Base-by-base conservation (phyloP, 2,113 vertebrate species). In the Protobothrops mucrosquamatus region DNA sequence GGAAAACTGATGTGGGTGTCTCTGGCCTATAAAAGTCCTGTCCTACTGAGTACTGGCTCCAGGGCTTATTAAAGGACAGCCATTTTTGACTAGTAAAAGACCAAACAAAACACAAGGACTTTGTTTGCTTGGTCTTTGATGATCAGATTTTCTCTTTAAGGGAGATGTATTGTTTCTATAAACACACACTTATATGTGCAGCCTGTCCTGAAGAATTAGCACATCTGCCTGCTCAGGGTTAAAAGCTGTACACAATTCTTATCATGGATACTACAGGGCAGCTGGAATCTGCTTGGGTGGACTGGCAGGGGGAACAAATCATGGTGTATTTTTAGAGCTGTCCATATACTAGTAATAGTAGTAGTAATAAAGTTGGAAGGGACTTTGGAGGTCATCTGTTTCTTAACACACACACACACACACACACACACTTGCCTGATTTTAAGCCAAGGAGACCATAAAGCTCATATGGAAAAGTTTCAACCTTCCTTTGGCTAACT, bases 31-130 rank as follows among this genome's bases (percentile, higher is more conserved):
- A 95, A 97, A 96, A 95, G 94, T 54, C 92, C 93, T 88, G 92
- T 95, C 94, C 95, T 95, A 97, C 96, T 97, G 93, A 9, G 97
- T 96, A 92, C 96, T 97, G 97, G 97, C 97, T 97, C 97, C 97
- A 10, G 95, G 97, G 94, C 92, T 97, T 96, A 96, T 98, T 97
- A 98, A 97, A 96, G 92, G 93, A 96, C 95, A 95, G 95, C 95
- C 95, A 92, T 95, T 96, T 97, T 87, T 95, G 91, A 96, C 95
- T 90, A 93, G 95, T 95, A 95, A 96, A 96, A 98, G 97, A 97
- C 97, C 97, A 98, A 98, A 98, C 97, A 98, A 97, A 97, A 94
- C 20, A 94, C 96, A 93, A 64, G 56, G 92, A 64, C 89, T 64
- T 90, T 52, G 89, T 87, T 57, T 95, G 96, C 95, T 95, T 90